A percentile compares a stretch with the other conserved stretches of the same genome.
These are phyloP conservation scores for Parapsyche elsis DNA, from an alignment of 1,140 invertebrate species.

Conservation along the genomic window DNA sequence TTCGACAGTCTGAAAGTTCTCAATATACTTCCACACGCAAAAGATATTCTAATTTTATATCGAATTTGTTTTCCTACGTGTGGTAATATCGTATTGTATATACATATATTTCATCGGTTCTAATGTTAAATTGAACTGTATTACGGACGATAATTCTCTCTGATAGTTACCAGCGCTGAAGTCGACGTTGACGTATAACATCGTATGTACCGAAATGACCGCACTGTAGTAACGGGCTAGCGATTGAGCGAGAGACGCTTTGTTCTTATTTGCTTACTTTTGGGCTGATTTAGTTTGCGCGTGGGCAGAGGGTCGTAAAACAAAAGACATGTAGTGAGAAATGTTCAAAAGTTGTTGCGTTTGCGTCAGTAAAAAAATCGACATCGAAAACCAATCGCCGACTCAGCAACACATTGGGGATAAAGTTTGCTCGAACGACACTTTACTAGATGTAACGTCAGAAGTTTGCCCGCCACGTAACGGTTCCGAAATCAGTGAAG, in stretches of 20 bases:
- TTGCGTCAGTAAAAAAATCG: conserved; percentile 64
- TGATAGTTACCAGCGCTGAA: conserved; percentile 14
- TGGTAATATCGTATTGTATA: no score
- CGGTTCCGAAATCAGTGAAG: neutral
- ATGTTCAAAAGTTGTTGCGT: conserved; percentile 69
- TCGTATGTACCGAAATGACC: neutral
- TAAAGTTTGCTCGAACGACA: no score
- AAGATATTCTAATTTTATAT: no score
- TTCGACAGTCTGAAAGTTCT: no score
- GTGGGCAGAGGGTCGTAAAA: neutral
- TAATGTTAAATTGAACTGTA: neutral
- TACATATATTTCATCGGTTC: no score
- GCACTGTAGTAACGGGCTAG: neutral
- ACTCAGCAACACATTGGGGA: conserved; percentile 34
- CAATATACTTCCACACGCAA: no score
- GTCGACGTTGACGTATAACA: neutral
- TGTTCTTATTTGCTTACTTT: neutral
- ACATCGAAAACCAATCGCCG: conserved; percentile 48
- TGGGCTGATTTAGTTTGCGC: neutral
- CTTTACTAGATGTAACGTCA: neutral
- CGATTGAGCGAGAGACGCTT: neutral
- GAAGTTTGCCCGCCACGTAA: neutral
- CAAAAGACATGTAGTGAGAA: conserved; percentile 48
- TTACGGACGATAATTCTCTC: neutral
- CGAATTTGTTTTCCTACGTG: no score